Evolutionary conservation across 1,140 invertebrate species (phyloP).

Genomic region (Cherax destructor): DNA sequence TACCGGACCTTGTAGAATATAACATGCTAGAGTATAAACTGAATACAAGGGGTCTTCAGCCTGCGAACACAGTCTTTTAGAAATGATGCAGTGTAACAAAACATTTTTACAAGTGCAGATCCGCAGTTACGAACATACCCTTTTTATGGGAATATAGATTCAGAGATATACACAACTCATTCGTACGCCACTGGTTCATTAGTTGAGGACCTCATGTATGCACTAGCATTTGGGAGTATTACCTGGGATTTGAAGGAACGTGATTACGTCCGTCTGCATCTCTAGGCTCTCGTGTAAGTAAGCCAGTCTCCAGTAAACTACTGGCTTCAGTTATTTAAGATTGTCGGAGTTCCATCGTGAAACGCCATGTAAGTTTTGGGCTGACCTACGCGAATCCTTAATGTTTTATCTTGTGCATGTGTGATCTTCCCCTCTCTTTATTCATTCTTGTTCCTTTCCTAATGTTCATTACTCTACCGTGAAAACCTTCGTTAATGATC

Average conservation of each 20-base stretch:
- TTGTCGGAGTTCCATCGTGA: neutral
- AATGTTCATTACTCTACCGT: neutral
- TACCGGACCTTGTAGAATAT: neutral
- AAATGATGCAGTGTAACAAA: no score
- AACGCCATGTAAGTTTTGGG: neutral
- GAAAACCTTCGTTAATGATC: no score
- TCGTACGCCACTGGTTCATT: no score
- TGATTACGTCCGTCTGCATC: neutral
- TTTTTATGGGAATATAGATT: no score
- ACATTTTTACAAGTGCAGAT: no score
- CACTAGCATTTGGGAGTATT: neutral
- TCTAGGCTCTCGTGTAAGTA: neutral
- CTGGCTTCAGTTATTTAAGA: neutral
- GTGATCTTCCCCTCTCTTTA: neutral
- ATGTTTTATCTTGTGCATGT: neutral
- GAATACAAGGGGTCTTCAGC: neutral
- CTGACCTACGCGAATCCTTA: neutral
- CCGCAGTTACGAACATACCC: no score
- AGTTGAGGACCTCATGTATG: neutral
- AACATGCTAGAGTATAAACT: neutral
- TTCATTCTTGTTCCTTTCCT: neutral
- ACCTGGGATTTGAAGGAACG: neutral
- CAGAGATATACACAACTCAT: no score
- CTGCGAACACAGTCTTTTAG: no score
- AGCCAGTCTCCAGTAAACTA: neutral